Base-by-base conservation (phyloP, 2,888 invertebrate genomes). In the Pimpla rufipes region DNA sequence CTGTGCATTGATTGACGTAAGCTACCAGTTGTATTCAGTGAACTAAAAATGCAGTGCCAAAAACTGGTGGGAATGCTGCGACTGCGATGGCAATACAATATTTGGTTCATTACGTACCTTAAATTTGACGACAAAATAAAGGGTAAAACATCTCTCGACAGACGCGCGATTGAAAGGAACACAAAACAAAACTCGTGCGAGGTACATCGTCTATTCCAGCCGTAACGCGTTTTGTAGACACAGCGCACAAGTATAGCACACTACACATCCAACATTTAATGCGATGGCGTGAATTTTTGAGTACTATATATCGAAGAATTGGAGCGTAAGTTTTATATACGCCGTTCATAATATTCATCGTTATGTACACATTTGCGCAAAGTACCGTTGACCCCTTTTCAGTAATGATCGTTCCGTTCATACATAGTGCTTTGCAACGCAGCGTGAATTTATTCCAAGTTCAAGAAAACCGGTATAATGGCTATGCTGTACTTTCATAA, bases 201-300 rank as follows among this genome's bases (percentile, higher is more conserved):
- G 66, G 50, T 66, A 42, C 37, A 37, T 29, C 62, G 16, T 11
- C 4, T 55, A 57, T 79, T 42, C 73, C 67, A 16, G 67, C 45
- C 55, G 57, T 55, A 74, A 62, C 13, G 66, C 16, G 40, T 79
- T 67, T 37, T 57, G 70, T 83, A 45, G 40, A 78, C 62, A 79
- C 76, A 76, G 76, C 79, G 59, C 64, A 80, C 79, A 76, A 73
- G 67, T 62, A 80, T 74, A 80, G 79, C 79, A 57, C 47, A 70
- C 82, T 62, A 68, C 76, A 79, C 52, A 83, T 74, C 35, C 52
- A 80, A 83, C 83, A 73, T 7, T 79, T 71, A 67, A 80, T 83
- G 77, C 68, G 50, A 83, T 62, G 73, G 62, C 52, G 77, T 77
- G 79, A 73, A 66, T 71, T 66, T 50, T 66, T 67, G 13, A 64